Base-by-base conservation (phyloP, 2,888 invertebrate species). In the Agonopterix subpropinquella region DNA sequence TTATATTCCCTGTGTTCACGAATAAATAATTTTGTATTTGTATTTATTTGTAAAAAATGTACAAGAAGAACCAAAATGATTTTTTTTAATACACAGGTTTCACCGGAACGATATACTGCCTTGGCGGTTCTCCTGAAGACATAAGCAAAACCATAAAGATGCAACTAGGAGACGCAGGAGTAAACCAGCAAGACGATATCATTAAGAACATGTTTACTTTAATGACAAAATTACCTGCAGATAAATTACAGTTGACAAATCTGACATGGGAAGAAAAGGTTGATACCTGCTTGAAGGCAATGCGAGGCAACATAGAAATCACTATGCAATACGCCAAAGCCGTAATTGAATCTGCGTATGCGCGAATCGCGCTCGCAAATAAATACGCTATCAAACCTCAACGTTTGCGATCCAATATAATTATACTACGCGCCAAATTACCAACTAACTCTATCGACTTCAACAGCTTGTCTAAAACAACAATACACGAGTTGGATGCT, bases 81-180 rank as follows among this genome's bases (percentile, higher is more conserved):
- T 13, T 11, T 11, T 7, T 43, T 47, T 44, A 42, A 35, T 11
- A 5, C 49, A 15, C 9, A 49, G 44, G 45, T 46, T 52, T 70
- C 10, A 64, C 54, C 0, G 79, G 80, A 15, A 74, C 70, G 13
- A 65, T 80, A 1, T 80, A 64, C 53, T 73, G 73, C 43, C 48
- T 80, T 15, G 81, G 81, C 2, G 71, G 69, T 41, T 58, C 63
- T 13, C 80, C 80, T 4, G 64, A 62, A 7, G 73, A 67, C 2
- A 56, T 73, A 8, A 50, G 54, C 39, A 42, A 45, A 9, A 51
- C 59, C 1, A 49, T 77, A 8, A 54, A 66, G 47, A 46, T 57
- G 15, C 57, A 58, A 10, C 35, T 69, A 1, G 39, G 52, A 15
- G 51, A 57, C 35, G 56, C 55, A 11, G 45, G 13, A n/a, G n/a